phyloP scores from a whole-genome alignment of 2,113 vertebrate species.

The Petrocephalus zakoni region DNA sequence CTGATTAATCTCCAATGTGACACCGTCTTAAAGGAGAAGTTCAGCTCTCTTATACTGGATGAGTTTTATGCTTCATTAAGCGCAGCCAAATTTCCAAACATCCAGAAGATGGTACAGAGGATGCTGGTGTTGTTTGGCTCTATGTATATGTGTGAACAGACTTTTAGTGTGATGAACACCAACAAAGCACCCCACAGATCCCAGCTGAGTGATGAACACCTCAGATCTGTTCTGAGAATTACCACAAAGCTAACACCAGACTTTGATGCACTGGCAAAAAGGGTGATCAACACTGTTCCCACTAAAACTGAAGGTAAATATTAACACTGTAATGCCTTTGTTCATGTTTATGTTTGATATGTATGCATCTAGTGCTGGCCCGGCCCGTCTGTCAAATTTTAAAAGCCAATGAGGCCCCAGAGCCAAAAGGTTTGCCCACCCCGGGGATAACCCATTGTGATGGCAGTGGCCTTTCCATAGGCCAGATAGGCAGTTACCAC shows the following conservation, averaged over 20 bases:
- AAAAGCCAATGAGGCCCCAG: too few species aligned
- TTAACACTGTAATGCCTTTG: too few species aligned
- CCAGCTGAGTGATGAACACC: constrained; percentile 27
- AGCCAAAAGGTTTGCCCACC: too few species aligned
- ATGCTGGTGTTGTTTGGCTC: constrained; percentile 26
- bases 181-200: constrained; percentile 32
- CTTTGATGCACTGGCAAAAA: constrained; percentile 24
- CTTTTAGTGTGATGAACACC: constrained; percentile 28
- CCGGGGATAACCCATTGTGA: too few species aligned
- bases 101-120: constrained; percentile 3
- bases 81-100: constrained; percentile 17
- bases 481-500: too few species aligned
- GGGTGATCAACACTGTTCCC: constrained; percentile 24
- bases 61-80: constrained; percentile 25
- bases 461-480: too few species aligned
- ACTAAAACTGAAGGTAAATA: neutral
- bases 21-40: constrained; percentile 35
- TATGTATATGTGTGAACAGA: constrained; percentile 31
- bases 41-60: constrained; percentile 25
- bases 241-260: constrained; percentile 29
- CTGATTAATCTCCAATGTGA: too few species aligned
- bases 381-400: too few species aligned
- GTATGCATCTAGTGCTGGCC: too few species aligned
- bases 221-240: constrained; percentile 27
- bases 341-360: neutral